These are phyloP conservation scores for Ormia ochracea DNA, from an alignment of 2,888 invertebrate species.

Conservation along the genomic window DNA sequence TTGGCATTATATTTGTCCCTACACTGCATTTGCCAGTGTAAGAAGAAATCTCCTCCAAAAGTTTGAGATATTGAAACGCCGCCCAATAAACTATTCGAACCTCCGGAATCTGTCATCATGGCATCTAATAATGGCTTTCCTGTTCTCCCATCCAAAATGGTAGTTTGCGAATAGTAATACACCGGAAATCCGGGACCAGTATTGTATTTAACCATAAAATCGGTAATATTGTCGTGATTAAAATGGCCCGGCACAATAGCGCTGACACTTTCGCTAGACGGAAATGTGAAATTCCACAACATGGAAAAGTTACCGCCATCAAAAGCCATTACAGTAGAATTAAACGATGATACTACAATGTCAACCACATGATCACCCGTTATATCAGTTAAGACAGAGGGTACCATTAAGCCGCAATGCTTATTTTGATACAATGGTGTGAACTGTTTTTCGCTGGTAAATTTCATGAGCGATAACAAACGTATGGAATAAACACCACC, in stretches of 20 bases:
- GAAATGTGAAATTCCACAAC: slow-evolving; percentile 85
- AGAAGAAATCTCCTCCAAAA: slow-evolving; percentile 85
- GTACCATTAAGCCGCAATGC: slow-evolving; percentile 82
- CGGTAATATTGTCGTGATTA: slow-evolving; percentile 85
- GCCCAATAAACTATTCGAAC: slow-evolving; percentile 75
- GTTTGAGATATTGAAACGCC: slow-evolving; percentile 76
- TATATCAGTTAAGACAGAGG: slow-evolving; percentile 83
- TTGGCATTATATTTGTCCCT: slow-evolving; percentile 77
- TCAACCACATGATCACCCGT: slow-evolving; percentile 84
- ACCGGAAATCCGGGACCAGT: slow-evolving; percentile 84
- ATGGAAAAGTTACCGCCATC: slow-evolving; percentile 82
- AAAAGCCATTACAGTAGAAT: slow-evolving; percentile 84
- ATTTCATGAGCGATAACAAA: slow-evolving; percentile 79
- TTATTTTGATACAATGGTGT: slow-evolving; percentile 79
- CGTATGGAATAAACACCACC: slow-evolving; percentile 84
- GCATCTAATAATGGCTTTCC: slow-evolving; percentile 73
- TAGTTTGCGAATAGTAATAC: slow-evolving; percentile 83
- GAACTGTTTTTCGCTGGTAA: slow-evolving; percentile 78
- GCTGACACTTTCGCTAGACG: slow-evolving; percentile 83
- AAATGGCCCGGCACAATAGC: slow-evolving; percentile 88
- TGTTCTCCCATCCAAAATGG: slow-evolving; percentile 73
- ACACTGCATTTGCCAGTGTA: slow-evolving; percentile 85
- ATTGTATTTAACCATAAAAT: slow-evolving; percentile 85
- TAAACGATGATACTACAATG: slow-evolving; percentile 84
- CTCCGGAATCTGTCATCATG: slow-evolving; percentile 77